phyloP scores from a whole-genome alignment of 2,113 vertebrate species.

The Haemorhous mexicanus region DNA sequence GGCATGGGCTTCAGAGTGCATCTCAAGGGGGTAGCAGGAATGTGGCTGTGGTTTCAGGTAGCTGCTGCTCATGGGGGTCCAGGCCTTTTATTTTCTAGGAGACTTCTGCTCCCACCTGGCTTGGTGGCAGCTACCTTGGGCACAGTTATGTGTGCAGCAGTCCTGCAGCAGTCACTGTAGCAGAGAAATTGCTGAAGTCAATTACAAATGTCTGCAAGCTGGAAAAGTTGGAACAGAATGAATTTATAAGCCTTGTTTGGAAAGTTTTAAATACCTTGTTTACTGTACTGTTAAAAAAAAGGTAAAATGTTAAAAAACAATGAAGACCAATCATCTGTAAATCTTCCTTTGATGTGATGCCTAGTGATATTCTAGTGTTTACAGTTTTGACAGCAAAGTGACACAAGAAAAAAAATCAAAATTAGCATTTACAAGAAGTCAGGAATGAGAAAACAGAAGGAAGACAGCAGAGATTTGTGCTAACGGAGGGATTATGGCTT shows the following conservation, averaged over 20 bases:
- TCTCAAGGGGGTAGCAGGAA: neutral
- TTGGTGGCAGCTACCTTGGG: neutral
- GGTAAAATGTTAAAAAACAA: neutral
- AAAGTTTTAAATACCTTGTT: neutral
- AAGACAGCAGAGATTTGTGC: neutral
- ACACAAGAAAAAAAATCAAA: neutral
- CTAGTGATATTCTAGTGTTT: neutral
- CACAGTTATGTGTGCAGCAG: neutral
- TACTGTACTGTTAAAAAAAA: neutral
- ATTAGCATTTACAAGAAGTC: neutral
- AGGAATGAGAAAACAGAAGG: slow-evolving; percentile 5
- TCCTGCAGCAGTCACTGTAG: neutral
- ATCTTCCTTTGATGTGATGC: neutral
- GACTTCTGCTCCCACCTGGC: neutral
- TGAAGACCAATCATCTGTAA: neutral
- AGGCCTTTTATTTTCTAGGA: neutral
- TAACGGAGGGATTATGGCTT: neutral
- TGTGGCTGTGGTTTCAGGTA: neutral
- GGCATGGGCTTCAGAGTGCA: accelerated
- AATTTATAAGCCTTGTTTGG: neutral
- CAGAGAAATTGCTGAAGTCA: neutral
- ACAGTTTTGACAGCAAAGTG: neutral
- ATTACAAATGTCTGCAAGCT: neutral
- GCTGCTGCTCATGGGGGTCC: neutral
- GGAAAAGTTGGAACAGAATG: neutral